A percentile compares a stretch with the other conserved stretches of the same genome.
These are phyloP conservation scores for Mamestra configurata DNA, from an alignment of 1,140 invertebrate species.

Conservation along the genomic window DNA sequence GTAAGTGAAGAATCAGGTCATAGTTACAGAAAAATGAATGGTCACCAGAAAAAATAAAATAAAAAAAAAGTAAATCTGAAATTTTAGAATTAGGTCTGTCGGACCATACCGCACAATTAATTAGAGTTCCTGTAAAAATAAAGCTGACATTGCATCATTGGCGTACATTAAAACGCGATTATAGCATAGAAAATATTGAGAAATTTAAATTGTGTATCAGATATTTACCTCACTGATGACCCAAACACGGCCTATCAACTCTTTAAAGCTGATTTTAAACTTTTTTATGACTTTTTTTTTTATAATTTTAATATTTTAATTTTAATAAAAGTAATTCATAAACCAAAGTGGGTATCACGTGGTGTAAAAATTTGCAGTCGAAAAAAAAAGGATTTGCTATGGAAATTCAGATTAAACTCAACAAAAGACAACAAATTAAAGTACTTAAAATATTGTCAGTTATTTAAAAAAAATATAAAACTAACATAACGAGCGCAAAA, in stretches of 20 bases:
- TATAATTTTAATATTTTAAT: not conserved
- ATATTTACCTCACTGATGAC: not conserved
- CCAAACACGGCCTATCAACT: not conserved
- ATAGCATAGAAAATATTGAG: not conserved
- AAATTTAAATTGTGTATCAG: not conserved
- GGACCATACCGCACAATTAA: not conserved
- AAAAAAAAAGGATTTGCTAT: not conserved
- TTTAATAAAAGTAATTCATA: not conserved
- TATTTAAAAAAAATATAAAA: too few relatives aligned
- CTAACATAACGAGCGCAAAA: too few relatives aligned
- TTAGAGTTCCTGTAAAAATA: not conserved
- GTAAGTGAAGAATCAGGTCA: too few relatives aligned
- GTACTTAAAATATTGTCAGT: too few relatives aligned
- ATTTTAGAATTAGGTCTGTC: not conserved
- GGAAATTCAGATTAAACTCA: too few relatives aligned
- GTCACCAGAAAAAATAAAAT: too few relatives aligned
- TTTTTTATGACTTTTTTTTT: not conserved
- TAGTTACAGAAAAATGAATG: too few relatives aligned
- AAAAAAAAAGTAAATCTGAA: constrained; percentile 7
- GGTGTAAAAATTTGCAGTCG: not conserved
- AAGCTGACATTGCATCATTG: not conserved
- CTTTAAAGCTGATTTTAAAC: not conserved
- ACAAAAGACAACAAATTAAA: too few relatives aligned
- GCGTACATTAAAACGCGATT: not conserved
- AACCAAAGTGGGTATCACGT: not conserved